Percentiles rank a stretch among this genome's conserved stretches.
Conservation (phyloP, 2,113 vertebrate genomes). For the Stegostoma tigrinum region DNA sequence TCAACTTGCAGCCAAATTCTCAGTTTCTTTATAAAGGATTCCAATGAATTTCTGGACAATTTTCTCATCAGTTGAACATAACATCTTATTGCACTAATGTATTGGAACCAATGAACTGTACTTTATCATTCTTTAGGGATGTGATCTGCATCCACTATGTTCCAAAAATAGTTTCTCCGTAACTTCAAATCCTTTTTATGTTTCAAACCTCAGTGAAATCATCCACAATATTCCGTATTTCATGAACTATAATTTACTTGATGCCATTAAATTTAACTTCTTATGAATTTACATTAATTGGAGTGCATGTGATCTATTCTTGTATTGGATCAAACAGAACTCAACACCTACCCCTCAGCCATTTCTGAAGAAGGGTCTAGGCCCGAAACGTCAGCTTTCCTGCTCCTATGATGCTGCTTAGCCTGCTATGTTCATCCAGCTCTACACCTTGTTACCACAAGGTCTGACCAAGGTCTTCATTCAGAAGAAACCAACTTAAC, state of each 20-base stretch:
- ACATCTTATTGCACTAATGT: background rate
- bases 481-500: too few species aligned
- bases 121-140: background rate
- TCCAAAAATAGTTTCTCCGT: background rate
- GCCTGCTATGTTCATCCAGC: too few species aligned
- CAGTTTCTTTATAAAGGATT: background rate
- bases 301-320: background rate
- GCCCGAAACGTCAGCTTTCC: too few species aligned
- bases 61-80: background rate
- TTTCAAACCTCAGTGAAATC: too few species aligned
- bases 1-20: background rate
- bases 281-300: background rate
- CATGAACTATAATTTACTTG: background rate
- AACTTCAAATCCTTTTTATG: too few species aligned
- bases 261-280: background rate
- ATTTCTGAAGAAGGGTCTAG: too few species aligned
- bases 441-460: too few species aligned
- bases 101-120: background rate
- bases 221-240: too few species aligned
- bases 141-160: background rate
- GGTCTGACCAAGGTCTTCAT: too few species aligned
- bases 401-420: too few species aligned
- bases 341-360: too few species aligned
- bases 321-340: background rate
- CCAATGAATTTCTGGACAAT: background rate